Evolutionary conservation across 2,888 invertebrate genomes (phyloP), one percentile per base, ranked within the genome.

Genomic region (Camponotus fellah): DNA sequence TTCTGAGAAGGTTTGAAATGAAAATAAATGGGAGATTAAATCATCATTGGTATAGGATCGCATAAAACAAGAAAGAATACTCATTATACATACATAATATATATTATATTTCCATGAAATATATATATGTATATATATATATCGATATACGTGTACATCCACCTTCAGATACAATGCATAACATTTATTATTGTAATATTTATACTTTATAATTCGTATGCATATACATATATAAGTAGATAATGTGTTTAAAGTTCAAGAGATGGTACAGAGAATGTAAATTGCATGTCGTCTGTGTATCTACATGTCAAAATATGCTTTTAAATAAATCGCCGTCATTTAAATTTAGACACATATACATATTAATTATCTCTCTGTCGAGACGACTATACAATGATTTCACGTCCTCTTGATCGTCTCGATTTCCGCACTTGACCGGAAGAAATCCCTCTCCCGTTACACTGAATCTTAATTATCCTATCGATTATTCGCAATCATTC

Each of bases 101-200:
- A 77, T 56, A 77, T 77, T 77, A 68, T 77, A 77, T 68, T 68
- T 77, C 32, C 77, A 58, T 77, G 32, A 68, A 53, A 53, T 53
- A 53, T 64, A 64, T 46, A 5, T 37, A 37, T 37, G 6, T 37
- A 6, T 37, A 37, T 62, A 62, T 32, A 37, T 76, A 92, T 89
- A 89, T 90, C 88, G 82, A 89, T 92, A 93, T 91, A 64, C 21
- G 91, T 92, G 89, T 93, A 93, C 92, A 93, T 93, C 90, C 92
- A 92, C 89, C 91, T 88, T 91, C 89, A 89, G 86, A 88, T 91
- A 93, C 91, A 91, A 92, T 91, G 83, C 86, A 84, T 85, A 87
- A 90, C 90, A 90, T 89, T 64, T 85, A 90, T 90, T 89, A 88
- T 85, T 90, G 83, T 90, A 86, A 43, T 85, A 86, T 82, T 77